phyloP scores from a whole-genome alignment of 2,797 vertebrate species.

The Zenarchopterus dispar region DNA sequence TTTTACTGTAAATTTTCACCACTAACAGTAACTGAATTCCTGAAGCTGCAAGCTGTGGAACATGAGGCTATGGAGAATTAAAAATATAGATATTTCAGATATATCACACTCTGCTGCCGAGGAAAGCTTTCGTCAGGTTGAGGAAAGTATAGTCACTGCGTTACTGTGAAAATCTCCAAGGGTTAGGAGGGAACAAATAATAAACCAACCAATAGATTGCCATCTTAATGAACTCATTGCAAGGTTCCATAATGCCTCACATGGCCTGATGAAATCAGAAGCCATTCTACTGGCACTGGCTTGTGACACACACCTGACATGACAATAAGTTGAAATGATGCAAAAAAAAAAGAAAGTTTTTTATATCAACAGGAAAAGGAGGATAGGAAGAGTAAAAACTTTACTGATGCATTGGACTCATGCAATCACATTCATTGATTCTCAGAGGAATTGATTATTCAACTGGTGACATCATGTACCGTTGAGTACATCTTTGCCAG shows the following conservation, averaged over 20 bases:
- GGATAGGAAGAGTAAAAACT: no score
- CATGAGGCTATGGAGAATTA: background rate
- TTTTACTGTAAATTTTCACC: background rate
- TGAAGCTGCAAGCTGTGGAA: background rate
- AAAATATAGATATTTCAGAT: background rate
- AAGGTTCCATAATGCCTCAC: background rate
- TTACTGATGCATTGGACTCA: no score
- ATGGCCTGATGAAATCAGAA: conserved; percentile 6
- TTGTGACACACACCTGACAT: background rate
- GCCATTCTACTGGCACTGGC: background rate
- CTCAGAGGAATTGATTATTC: no score
- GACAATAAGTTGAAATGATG: background rate
- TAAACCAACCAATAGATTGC: background rate
- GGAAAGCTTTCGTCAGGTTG: background rate
- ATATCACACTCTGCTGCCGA: background rate
- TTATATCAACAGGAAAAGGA: background rate
- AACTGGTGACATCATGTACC: no score
- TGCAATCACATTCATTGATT: no score
- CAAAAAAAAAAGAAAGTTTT: background rate
- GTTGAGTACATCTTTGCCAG: no score
- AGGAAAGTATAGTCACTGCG: background rate
- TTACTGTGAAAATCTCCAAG: background rate
- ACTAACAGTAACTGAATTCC: background rate
- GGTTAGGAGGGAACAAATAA: background rate
- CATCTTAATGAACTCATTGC: conserved; percentile 14